phyloP scores from a whole-genome alignment of 2,113 vertebrate species.

The Rhagologus leucostigma region DNA sequence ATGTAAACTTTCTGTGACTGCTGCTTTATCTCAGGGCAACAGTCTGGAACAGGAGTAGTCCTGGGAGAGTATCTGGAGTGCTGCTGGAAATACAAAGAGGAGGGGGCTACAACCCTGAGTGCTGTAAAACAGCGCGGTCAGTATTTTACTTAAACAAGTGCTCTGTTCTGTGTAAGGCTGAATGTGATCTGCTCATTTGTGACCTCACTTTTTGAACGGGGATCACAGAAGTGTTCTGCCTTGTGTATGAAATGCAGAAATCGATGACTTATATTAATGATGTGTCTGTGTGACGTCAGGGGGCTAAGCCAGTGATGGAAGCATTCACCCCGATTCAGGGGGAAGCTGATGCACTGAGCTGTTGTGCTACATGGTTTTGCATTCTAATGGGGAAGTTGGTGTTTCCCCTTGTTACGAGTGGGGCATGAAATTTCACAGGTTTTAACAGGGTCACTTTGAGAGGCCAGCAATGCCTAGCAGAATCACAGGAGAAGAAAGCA shows the following conservation, averaged over 20 bases:
- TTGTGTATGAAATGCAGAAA: neutral
- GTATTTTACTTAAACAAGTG: neutral
- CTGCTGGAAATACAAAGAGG: neutral
- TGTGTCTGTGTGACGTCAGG: neutral
- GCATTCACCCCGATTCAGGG: neutral
- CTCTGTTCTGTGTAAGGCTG: neutral
- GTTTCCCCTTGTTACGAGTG: neutral
- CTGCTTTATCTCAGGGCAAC: neutral
- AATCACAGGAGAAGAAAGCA: neutral
- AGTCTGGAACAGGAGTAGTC: neutral
- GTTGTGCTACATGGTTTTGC: neutral
- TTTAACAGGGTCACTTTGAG: neutral
- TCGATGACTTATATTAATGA: neutral
- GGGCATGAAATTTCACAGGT: neutral
- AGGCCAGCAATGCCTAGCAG: neutral
- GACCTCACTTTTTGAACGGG: neutral
- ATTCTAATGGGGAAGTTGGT: neutral
- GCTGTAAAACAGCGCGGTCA: neutral
- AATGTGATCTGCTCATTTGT: neutral
- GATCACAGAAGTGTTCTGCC: neutral
- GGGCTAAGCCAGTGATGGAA: neutral
- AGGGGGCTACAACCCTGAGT: neutral
- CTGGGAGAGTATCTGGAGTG: neutral
- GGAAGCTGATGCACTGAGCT: neutral
- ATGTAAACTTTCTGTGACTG: neutral